Conservation (phyloP, 2,797 vertebrate species). For the Balearica regulorum region DNA sequence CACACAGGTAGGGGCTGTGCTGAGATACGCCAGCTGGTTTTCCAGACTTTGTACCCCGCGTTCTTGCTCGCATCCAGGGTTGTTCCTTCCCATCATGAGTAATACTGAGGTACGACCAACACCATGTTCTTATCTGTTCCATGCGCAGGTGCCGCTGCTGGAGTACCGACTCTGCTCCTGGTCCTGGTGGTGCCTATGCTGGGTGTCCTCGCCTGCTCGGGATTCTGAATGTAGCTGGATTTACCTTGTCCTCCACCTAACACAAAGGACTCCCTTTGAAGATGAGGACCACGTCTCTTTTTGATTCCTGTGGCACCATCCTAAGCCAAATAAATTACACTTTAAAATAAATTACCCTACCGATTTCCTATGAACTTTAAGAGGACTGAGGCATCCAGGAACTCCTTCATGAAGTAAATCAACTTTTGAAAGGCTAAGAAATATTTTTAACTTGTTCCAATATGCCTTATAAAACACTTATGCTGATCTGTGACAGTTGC, state of each 20-base stretch:
- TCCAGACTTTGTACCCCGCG: background rate
- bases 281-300: slow-evolving; percentile 78
- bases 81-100: background rate
- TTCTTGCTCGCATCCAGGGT: background rate
- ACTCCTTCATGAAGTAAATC: slow-evolving; percentile 82
- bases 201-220: slow-evolving; percentile 79
- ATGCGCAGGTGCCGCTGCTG: slow-evolving; percentile 75
- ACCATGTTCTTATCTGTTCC: background rate
- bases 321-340: slow-evolving; percentile 77
- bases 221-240: slow-evolving; percentile 91
- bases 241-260: slow-evolving; percentile 72
- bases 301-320: slow-evolving; percentile 75
- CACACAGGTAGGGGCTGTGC: background rate
- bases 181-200: slow-evolving; percentile 79
- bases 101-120: background rate
- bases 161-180: slow-evolving; percentile 70
- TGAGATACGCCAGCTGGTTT: background rate
- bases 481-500: slow-evolving; percentile 89
- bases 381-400: slow-evolving; percentile 85
- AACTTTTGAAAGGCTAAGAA: slow-evolving; percentile 83
- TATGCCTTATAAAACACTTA: slow-evolving; percentile 97
- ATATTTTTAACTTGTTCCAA: slow-evolving; percentile 94
- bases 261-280: slow-evolving; percentile 79
- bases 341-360: slow-evolving; percentile 72
- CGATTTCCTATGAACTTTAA: slow-evolving; percentile 69